These are phyloP conservation scores for Tor tambroides DNA, from an alignment of 2,113 vertebrate genomes.

Conservation along the genomic window DNA sequence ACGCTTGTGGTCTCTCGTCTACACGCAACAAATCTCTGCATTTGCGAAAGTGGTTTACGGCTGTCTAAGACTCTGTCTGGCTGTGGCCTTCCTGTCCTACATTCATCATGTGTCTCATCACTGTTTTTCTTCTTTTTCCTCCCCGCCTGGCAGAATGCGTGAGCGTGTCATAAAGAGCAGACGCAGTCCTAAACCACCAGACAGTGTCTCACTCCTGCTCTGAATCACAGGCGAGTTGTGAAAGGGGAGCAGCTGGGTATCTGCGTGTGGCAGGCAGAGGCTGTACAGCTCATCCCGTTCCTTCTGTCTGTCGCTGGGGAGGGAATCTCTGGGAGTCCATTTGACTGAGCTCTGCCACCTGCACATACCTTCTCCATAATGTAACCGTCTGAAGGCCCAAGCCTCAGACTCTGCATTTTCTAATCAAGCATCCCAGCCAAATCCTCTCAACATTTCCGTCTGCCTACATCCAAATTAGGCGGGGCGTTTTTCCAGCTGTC, in stretches of 20 bases:
- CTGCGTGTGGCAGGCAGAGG: conserved; percentile 17
- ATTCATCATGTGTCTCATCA: conserved; percentile 44
- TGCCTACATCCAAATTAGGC: neutral
- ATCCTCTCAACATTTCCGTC: neutral
- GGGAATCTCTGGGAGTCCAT: neutral
- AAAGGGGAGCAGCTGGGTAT: conserved; percentile 36
- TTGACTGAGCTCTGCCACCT: conserved; percentile 12
- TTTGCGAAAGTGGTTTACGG: conserved; percentile 43
- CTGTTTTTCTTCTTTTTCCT: conserved; percentile 10
- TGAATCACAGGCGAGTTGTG: conserved; percentile 50
- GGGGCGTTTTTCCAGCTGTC: neutral
- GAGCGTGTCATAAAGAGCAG: conserved; percentile 43
- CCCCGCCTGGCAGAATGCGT: neutral
- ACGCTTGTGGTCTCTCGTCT: conserved; percentile 38
- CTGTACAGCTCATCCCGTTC: conserved; percentile 3
- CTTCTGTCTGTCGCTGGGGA: conserved; percentile 11
- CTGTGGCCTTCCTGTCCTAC: conserved; percentile 49
- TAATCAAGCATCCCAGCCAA: neutral
- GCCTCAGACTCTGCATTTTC: neutral
- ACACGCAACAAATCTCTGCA: conserved; percentile 25
- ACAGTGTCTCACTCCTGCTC: conserved; percentile 54
- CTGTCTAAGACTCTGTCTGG: conserved; percentile 53
- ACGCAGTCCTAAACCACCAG: conserved; percentile 49
- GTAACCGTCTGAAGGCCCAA: neutral
- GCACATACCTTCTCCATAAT: conserved; percentile 16